Evolutionary conservation across 2,113 vertebrate species (phyloP).

Genomic region (Pygoscelis antarcticus): DNA sequence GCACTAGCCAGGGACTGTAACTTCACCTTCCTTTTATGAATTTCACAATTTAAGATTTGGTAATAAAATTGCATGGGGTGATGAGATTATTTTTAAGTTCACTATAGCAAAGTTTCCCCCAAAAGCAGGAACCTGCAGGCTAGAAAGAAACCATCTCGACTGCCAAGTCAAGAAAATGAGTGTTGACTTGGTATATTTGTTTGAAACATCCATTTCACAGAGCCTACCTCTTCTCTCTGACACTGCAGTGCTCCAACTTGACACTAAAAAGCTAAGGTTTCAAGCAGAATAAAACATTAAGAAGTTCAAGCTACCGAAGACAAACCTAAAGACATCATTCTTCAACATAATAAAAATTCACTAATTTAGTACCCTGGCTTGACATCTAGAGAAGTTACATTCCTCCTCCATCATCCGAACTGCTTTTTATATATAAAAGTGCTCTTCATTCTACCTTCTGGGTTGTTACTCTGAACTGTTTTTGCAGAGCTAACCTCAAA

Average conservation of each 20-base stretch:
- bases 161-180: not conserved
- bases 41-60: not conserved
- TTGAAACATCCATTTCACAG: not conserved
- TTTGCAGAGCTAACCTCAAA: not conserved
- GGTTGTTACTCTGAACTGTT: not conserved
- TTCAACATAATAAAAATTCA: not conserved
- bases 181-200: not conserved
- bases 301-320: not conserved
- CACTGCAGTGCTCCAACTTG: not conserved
- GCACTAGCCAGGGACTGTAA: not conserved
- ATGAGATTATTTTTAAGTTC: not conserved
- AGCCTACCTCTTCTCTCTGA: not conserved
- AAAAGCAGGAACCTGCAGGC: not conserved
- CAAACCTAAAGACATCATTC: not conserved
- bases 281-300: not conserved
- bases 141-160: not conserved
- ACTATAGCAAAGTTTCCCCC: not conserved
- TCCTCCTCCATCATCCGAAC: not conserved
- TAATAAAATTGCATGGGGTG: not conserved
- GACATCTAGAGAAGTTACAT: not conserved
- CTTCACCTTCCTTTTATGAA: not conserved
- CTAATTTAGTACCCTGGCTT: not conserved
- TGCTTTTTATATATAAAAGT: not conserved
- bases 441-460: not conserved
- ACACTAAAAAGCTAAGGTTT: not conserved